Evolutionary conservation across 2,888 invertebrate genomes (phyloP).

Genomic region (Hermodice carunculata): DNA sequence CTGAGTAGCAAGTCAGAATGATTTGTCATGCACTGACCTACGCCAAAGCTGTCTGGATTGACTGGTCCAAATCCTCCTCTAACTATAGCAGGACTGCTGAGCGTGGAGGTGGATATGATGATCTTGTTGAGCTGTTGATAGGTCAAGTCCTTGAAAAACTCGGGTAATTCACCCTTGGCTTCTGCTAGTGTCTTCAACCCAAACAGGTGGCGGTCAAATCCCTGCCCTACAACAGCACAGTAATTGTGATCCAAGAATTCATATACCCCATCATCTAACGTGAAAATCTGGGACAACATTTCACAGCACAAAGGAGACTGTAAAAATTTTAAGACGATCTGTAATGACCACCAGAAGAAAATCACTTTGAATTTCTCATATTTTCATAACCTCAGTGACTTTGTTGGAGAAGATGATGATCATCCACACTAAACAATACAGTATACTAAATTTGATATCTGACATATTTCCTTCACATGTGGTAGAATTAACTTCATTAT

Average conservation of each 20-base stretch:
- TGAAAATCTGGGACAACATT: too few relatives aligned
- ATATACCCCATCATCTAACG: too few relatives aligned
- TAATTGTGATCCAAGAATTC: not conserved
- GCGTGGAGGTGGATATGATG: slow-evolving; percentile 93
- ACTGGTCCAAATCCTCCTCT: slow-evolving; percentile 96
- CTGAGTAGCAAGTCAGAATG: not conserved
- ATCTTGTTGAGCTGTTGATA: slow-evolving; percentile 87
- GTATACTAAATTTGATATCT: too few relatives aligned
- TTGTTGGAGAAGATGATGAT: too few relatives aligned
- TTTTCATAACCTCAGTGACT: too few relatives aligned
- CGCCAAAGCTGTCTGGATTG: slow-evolving; percentile 89
- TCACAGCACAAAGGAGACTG: too few relatives aligned
- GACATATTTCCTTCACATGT: too few relatives aligned
- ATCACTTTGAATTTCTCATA: too few relatives aligned
- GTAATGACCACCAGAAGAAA: too few relatives aligned
- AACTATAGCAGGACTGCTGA: slow-evolving; percentile 86
- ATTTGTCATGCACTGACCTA: slow-evolving; percentile 70
- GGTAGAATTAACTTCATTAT: too few relatives aligned
- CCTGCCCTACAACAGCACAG: slow-evolving; percentile 78
- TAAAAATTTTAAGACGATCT: too few relatives aligned
- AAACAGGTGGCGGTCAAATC: slow-evolving; percentile 96
- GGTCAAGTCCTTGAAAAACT: slow-evolving; percentile 81
- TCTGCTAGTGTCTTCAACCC: slow-evolving; percentile 79
- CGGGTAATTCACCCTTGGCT: slow-evolving; percentile 71
- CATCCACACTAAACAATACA: too few relatives aligned